Conservation (phyloP, 2,888 invertebrate genomes). For the Drosophila cognata region DNA sequence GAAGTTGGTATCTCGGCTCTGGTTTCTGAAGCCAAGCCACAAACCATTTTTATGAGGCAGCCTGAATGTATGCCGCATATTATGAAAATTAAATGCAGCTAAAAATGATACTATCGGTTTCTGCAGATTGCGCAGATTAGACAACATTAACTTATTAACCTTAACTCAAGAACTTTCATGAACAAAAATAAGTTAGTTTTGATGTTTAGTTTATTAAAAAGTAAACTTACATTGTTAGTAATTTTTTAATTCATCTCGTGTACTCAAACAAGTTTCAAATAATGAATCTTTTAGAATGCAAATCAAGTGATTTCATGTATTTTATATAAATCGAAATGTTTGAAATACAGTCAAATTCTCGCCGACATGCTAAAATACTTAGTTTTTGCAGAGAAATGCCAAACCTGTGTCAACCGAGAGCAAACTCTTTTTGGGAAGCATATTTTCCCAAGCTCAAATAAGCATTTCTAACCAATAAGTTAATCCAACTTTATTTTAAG, state of each 20-base stretch:
- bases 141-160: neutral
- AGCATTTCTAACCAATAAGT: neutral
- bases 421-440: neutral
- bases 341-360: too few relatives aligned
- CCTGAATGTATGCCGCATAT: slow-evolving; percentile 16
- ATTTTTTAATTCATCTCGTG: neutral
- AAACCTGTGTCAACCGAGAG: neutral
- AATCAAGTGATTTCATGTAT: neutral
- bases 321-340: too few relatives aligned
- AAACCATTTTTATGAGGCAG: neutral
- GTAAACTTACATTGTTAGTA: accelerated
- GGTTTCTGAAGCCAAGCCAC: neutral
- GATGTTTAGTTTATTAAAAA: neutral
- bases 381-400: neutral
- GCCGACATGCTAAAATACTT: too few relatives aligned
- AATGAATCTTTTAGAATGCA: neutral
- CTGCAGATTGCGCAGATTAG: neutral
- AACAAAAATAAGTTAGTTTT: neutral
- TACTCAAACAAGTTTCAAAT: neutral
- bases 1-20: neutral
- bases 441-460: neutral
- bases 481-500: neutral
- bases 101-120: too few relatives aligned
- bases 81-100: accelerated
- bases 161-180: neutral